Base-by-base conservation (phyloP, 2,888 invertebrate genomes). In the Drosophila recens region DNA sequence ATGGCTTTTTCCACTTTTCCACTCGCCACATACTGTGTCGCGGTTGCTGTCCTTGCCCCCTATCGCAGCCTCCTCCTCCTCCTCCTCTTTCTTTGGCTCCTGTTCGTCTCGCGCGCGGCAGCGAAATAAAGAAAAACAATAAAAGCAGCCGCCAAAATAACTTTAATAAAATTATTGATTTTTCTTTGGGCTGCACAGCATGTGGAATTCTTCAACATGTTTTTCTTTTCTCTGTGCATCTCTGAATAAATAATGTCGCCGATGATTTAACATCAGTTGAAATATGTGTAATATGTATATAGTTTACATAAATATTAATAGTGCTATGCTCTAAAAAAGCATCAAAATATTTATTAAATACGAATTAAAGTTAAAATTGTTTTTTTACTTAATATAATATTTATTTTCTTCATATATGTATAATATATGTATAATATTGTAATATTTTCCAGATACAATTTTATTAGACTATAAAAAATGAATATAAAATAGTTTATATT, bases 91-190 rank as follows among this genome's bases (percentile, higher is more conserved):
- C 34, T 9, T 15, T 66, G 38, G 43, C 48, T 61, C 15, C 45
- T 33, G 51, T 34, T 42, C 20, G 63, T 49, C 61, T 51, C 59
- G 76, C 71, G 57, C 5, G n/a, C 13, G 13, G 17, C 17, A 54
- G 45, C 52, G 11, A 67, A 53, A 65, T 52, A 54, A 36, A 42
- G 62, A 57, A 63, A 48, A 48, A 51, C 27, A 27, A 49, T 57
- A 48, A 48, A 56, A 64, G 65, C 73, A 61, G 66, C 54, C 61
- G 59, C 79, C 33, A 56, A 52, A 56, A 59, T 42, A 77, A 82
- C 87, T 87, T 87, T 87, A 87, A 89, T 87, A 80, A 73, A 87
- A 77, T 80, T 87, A 87, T 87, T 82, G 87, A 87, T 87, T 87
- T 87, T 87, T 51, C 30, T 43, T 52, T 27, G 34, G 64, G 56